Percentiles rank a stretch among this genome's conserved stretches.
phyloP scores from a whole-genome alignment of 1,140 invertebrate species.

The Plectrocnemia conspersa region DNA sequence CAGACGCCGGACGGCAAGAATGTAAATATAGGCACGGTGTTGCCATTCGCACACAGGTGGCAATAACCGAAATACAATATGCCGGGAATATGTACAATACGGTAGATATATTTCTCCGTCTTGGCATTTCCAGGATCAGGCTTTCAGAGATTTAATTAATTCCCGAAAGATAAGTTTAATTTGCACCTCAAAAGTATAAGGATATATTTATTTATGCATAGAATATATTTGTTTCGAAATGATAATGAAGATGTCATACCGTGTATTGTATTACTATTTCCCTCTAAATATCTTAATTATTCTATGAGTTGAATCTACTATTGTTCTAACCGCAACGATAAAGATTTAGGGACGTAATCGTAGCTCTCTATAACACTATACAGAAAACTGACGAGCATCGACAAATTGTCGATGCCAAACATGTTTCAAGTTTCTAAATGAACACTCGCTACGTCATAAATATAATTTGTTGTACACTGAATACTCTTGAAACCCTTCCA shows the following conservation, averaged over 20 bases:
- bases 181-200: too few relatives aligned
- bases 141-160: conserved; percentile 35
- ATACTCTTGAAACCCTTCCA: too few relatives aligned
- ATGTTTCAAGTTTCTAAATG: too few relatives aligned
- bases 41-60: conserved; percentile 21
- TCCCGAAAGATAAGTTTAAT: conserved; percentile 34
- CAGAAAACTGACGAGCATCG: too few relatives aligned
- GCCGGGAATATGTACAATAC: neutral
- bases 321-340: too few relatives aligned
- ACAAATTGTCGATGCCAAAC: too few relatives aligned
- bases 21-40: conserved; percentile 11
- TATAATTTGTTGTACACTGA: too few relatives aligned
- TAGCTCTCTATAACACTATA: conserved; percentile 2
- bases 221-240: conserved; percentile 9
- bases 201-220: conserved; percentile 35
- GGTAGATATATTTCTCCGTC: neutral
- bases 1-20: conserved; percentile 14
- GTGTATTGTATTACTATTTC: too few relatives aligned
- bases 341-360: neutral
- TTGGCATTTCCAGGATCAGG: conserved; percentile 5
- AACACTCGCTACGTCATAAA: too few relatives aligned
- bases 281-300: too few relatives aligned
- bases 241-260: too few relatives aligned
- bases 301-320: too few relatives aligned
- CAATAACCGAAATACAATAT: conserved; percentile 21